Conservation (phyloP, 2,888 invertebrate genomes). For the Pherbina coryleti region DNA sequence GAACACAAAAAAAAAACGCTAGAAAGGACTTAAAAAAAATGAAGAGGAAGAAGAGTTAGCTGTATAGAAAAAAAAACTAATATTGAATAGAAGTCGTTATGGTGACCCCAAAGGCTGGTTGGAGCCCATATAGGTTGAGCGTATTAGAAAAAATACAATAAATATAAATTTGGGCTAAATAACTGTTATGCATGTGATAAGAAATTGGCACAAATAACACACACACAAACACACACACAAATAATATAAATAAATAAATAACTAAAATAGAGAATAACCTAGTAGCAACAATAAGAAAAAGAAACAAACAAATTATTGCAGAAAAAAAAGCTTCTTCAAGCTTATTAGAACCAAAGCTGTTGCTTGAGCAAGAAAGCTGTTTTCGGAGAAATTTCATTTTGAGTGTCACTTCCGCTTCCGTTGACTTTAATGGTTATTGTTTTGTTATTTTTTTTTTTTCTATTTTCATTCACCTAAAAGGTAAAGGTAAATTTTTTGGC, state of each 20-base stretch:
- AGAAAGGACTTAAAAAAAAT: not conserved
- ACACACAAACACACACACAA: not conserved
- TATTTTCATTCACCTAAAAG: too few relatives aligned
- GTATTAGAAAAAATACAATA: conserved; percentile 46
- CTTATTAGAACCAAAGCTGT: too few relatives aligned
- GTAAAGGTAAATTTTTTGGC: too few relatives aligned
- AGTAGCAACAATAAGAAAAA: not conserved
- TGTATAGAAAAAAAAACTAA: not conserved
- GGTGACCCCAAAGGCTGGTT: not conserved
- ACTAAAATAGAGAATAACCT: not conserved
- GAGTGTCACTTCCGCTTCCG: too few relatives aligned
- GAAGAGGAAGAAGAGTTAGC: not conserved
- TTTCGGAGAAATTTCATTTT: too few relatives aligned
- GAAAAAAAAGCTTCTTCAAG: too few relatives aligned
- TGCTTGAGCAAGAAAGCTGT: too few relatives aligned
- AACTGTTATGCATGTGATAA: conserved; percentile 39
- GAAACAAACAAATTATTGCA: not conserved
- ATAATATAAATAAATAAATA: not conserved
- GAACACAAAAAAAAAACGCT: too few relatives aligned
- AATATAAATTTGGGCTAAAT: conserved; percentile 57
- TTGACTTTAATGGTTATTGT: too few relatives aligned
- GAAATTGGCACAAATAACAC: conserved; percentile 1
- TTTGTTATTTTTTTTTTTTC: too few relatives aligned
- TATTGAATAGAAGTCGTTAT: conserved; percentile 19
- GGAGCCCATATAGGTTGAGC: not conserved